These are phyloP conservation scores for Choloepus hoffmanni DNA, from an alignment of 2,113 vertebrate genomes.

Conservation along the genomic window DNA sequence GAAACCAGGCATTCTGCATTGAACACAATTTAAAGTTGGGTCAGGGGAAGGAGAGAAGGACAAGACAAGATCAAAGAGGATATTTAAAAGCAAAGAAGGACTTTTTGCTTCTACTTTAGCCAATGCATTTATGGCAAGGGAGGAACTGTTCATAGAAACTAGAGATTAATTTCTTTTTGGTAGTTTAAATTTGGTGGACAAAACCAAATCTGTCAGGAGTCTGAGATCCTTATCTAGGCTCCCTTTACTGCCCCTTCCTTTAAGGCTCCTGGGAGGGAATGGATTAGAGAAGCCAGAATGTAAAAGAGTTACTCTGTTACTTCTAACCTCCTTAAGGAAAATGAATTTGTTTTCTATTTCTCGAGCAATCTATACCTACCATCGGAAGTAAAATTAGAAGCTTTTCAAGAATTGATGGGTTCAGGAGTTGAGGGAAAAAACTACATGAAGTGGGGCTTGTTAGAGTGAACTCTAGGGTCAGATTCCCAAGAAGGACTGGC, in stretches of 20 bases:
- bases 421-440: background rate
- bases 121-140: background rate
- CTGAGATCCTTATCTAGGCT: background rate
- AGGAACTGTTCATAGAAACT: background rate
- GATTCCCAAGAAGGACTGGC: background rate
- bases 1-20: conserved; percentile 96
- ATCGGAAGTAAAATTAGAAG: background rate
- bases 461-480: background rate
- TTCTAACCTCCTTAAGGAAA: conserved; percentile 39
- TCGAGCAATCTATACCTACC: background rate
- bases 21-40: conserved; percentile 65
- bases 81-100: background rate
- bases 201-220: background rate
- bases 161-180: background rate
- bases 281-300: background rate
- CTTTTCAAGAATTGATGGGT: background rate
- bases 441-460: background rate
- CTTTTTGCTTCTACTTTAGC: conserved; percentile 16
- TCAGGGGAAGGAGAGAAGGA: background rate
- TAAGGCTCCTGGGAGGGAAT: background rate
- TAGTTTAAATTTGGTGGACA: background rate
- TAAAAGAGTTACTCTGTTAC: background rate
- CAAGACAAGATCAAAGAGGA: conserved; percentile 14
- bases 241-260: background rate
- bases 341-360: conserved; percentile 29